Evolutionary conservation across 2,888 invertebrate species (phyloP).

Genomic region (Drosophila quasianomalipes): DNA sequence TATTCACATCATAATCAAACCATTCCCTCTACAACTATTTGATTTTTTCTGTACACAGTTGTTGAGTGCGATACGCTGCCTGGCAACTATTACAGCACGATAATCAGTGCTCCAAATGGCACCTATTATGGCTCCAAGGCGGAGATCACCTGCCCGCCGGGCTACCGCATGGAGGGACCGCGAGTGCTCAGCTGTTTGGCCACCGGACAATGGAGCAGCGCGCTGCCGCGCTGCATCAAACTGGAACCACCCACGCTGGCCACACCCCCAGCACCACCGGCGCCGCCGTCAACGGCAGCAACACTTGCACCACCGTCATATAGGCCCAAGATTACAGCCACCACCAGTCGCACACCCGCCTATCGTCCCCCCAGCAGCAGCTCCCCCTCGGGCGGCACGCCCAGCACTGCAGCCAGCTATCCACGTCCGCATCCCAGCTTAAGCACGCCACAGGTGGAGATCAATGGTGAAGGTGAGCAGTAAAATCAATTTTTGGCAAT

Average conservation of each 20-base stretch:
- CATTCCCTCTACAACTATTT: background rate
- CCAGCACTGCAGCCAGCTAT: conserved; percentile 73
- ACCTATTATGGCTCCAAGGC: conserved; percentile 90
- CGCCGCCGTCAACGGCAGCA: conserved; percentile 52
- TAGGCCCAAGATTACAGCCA: conserved; percentile 83
- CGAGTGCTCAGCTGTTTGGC: conserved; percentile 89
- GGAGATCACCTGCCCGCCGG: conserved; percentile 91
- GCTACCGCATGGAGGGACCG: conserved; percentile 90
- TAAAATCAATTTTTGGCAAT: background rate
- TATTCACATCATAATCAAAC: background rate
- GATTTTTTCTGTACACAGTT: conserved; percentile 85
- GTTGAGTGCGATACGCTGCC: conserved; percentile 91
- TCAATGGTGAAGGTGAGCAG: conserved; percentile 81
- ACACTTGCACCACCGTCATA: conserved; percentile 60
- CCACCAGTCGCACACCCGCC: conserved; percentile 80
- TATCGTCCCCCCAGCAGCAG: conserved; percentile 68
- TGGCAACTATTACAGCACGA: conserved; percentile 86
- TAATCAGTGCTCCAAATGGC: conserved; percentile 89
- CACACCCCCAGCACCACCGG: conserved; percentile 58
- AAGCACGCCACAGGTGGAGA: conserved; percentile 80
- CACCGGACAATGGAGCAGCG: conserved; percentile 92
- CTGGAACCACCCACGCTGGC: conserved; percentile 86
- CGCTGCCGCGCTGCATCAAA: conserved; percentile 91
- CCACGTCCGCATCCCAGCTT: conserved; percentile 60
- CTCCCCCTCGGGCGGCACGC: conserved; percentile 43